Evolutionary conservation across 2,888 invertebrate genomes (phyloP), one percentile per base, ranked within the genome.

Genomic region (Drosophila subsilvestris): DNA sequence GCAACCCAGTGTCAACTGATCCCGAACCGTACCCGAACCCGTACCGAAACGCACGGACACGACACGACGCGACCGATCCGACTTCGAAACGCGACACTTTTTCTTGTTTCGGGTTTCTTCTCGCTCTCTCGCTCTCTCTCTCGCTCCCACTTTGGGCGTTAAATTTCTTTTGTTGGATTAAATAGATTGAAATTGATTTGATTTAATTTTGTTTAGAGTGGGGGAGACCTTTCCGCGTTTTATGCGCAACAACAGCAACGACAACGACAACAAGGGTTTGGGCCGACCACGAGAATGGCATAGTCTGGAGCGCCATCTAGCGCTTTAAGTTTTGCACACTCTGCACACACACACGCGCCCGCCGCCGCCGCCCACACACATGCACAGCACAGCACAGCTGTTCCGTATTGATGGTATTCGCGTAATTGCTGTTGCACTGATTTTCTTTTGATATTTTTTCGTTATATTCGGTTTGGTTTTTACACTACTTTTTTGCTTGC

Each of bases 101-200:
- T 67, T 48, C 49, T 63, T 47, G 9, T 59, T 48, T 32, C 67
- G 32, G 5, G 44, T 20, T 29, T 55, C 20, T 22, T 51, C 57
- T 8, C 69, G 5, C 25, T 14, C 37, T n/a, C 37, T 6, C 37
- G 4, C 2, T 37, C 48, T 0, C 37, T 37, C 37, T n/a, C 14
- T 1, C 32, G 5, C 5, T 14, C 37, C 14, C 37, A 37, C 37
- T 47, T 43, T 12, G n/a, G 45, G 49, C 63, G 60, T 37, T 37
- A 1, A 51, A 76, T 67, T 78, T 75, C 69, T 74, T 77, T 77
- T 72, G 66, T 75, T 82, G 66, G 59, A 76, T 70, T 79, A 79
- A 37, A 74, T 84, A 76, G 79, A 85, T 85, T 76, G 71, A 65
- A 76, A 82, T 85, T 80, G 75, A 78, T 79, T 80, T 74, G 58